phyloP scores from a whole-genome alignment of 1,140 invertebrate species.

The Drepana arcuata region DNA sequence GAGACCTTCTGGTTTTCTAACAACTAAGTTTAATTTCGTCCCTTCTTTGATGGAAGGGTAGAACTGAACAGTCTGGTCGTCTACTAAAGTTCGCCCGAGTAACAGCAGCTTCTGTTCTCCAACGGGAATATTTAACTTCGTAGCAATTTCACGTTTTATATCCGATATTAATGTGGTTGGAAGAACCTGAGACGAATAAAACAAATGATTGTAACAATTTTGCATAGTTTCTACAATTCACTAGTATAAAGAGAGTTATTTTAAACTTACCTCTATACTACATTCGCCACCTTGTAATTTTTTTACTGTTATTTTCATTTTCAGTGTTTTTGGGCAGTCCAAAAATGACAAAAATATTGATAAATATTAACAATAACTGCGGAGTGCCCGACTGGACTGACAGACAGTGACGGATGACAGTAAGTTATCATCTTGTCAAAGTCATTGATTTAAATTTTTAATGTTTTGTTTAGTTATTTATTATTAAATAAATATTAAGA shows the following conservation, averaged over 20 bases:
- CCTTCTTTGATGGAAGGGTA: constrained; percentile 58
- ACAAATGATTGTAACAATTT: too few relatives aligned
- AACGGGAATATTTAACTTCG: constrained; percentile 38
- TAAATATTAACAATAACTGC: too few relatives aligned
- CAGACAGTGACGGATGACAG: too few relatives aligned
- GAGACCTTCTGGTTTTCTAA: constrained; percentile 52
- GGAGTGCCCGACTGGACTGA: too few relatives aligned
- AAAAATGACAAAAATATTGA: too few relatives aligned
- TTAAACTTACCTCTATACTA: constrained; percentile 35
- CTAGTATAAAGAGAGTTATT: too few relatives aligned
- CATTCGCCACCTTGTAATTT: constrained; percentile 58
- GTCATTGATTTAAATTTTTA: too few relatives aligned
- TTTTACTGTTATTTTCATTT: constrained; percentile 57
- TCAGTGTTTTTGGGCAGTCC: too few relatives aligned
- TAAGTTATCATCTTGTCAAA: too few relatives aligned
- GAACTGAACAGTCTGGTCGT: constrained; percentile 40
- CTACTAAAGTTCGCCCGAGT: constrained; percentile 43
- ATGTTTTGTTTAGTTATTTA: too few relatives aligned
- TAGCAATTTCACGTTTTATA: constrained; percentile 43
- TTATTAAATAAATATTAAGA: too few relatives aligned
- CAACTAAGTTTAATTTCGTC: constrained; percentile 51
- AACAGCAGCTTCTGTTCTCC: constrained; percentile 47
- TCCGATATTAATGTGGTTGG: constrained; percentile 46
- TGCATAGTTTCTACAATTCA: too few relatives aligned
- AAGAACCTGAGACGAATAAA: constrained; percentile 45